phyloP scores from a whole-genome alignment of 2,113 vertebrate genomes.

The Amia ocellicauda region DNA sequence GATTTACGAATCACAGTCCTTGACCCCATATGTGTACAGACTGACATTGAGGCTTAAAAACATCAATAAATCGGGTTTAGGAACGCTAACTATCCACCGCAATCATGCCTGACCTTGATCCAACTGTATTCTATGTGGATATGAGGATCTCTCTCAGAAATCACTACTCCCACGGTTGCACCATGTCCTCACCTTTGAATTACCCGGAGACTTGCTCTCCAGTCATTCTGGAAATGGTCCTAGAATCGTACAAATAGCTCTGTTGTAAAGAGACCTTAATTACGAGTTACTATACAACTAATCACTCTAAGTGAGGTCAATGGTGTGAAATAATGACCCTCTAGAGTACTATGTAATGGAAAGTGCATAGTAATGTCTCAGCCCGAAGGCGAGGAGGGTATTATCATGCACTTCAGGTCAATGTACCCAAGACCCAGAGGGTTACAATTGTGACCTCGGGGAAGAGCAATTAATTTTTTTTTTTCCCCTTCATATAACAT shows the following conservation, averaged over 20 bases:
- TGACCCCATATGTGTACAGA: too few species aligned
- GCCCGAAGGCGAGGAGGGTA: not conserved
- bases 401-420: constrained; percentile 16
- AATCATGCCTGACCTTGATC: not conserved
- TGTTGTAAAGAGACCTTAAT: constrained; percentile 17
- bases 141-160: constrained; percentile 6
- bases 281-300: constrained; percentile 15
- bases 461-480: constrained; percentile 2
- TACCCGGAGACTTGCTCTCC: constrained; percentile 2
- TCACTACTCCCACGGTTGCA: not conserved
- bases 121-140: not conserved
- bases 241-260: constrained; percentile 11
- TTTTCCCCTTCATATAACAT: not conserved
- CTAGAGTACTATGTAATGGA: constrained; percentile 8
- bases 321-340: constrained; percentile 18
- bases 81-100: too few species aligned
- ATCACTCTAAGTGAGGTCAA: constrained; percentile 17
- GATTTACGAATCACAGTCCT: too few species aligned
- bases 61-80: too few species aligned
- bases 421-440: not conserved
- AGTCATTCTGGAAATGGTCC: constrained; percentile 1
- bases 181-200: not conserved
- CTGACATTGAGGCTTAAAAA: too few species aligned
- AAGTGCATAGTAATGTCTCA: constrained; percentile 7
- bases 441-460: constrained; percentile 1